A percentile compares a stretch with the other conserved stretches of the same genome.
Evolutionary conservation across 2,113 vertebrate genomes (phyloP).

Genomic region (Scomber japonicus): DNA sequence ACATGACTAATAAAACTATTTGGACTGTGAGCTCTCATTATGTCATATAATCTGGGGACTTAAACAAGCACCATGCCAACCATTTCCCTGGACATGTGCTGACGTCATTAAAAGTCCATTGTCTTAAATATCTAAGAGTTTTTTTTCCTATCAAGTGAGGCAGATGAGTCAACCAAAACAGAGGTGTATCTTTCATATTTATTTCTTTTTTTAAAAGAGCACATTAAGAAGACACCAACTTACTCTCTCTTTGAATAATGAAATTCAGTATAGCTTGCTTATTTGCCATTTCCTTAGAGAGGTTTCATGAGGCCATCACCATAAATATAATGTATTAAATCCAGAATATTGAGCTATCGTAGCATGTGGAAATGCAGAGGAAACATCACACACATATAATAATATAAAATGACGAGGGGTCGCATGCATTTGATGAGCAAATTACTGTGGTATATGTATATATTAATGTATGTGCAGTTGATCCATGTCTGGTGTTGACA

Average conservation of each 20-base stretch:
- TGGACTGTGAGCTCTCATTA: too few relatives aligned
- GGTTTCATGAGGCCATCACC: neutral
- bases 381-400: neutral
- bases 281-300: neutral
- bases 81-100: neutral
- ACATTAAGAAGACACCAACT: neutral
- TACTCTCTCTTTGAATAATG: neutral
- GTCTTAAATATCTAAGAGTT: too few relatives aligned
- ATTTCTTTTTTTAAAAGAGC: neutral
- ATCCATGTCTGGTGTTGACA: conserved; percentile 60
- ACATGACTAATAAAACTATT: too few relatives aligned
- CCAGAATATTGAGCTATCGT: conserved; percentile 17
- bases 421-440: conserved; percentile 8
- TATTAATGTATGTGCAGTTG: conserved; percentile 9
- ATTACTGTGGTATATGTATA: neutral
- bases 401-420: conserved; percentile 8
- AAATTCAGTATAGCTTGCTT: neutral
- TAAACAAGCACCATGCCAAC: neutral
- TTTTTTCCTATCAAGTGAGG: too few relatives aligned
- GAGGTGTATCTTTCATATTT: too few relatives aligned
- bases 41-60: too few relatives aligned
- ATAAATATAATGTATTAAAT: conserved; percentile 8
- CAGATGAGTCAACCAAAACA: neutral
- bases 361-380: conserved; percentile 5
- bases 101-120: neutral